Base-by-base conservation (phyloP, 2,888 invertebrate genomes). In the Ischnus inquisitorius region DNA sequence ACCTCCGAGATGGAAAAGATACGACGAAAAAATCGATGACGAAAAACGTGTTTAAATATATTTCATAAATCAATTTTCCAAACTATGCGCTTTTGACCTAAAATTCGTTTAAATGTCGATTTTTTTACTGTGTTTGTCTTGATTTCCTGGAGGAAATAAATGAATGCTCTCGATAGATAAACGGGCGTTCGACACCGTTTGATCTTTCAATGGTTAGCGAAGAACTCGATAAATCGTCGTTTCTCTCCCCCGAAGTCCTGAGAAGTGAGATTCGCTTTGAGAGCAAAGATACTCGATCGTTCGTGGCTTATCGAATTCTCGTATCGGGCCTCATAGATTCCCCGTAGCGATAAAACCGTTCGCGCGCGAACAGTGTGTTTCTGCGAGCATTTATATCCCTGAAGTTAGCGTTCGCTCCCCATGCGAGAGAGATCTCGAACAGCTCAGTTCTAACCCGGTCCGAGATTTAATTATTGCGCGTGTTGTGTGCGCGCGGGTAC, bases 401-500 rank as follows among this genome's bases (percentile, higher is more conserved):
- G 28, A 57, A 71, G 25, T 57, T 72, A 43, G 74, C 48, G 28
- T 72, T 72, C 43, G 1, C 43, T 34, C 60, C 62, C 60, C 2
- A 22, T 2, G 43, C 6, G 41, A 57, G 69, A 41, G 28, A 4
- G 60, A 60, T 22, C 25, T 5, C 22, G 39, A 10, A 22, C 5
- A 57, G 5, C 54, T n/a, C 39, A 39, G 22, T 72, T 39, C 19
- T 41, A 71, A 54, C 65, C 41, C 48, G 25, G 39, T 41, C 25
- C 57, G 39, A 48, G 69, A 57, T 71, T 76, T 71, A 76, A 81
- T 81, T 76, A 81, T 71, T 64, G 71, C 71, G 79, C 57, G 19
- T 71, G 34, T 64, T 74, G 12, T 34, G 65, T 39, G 54, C 43
- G 54, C 43, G 25, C 43, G 57, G 48, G n/a, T 43, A 22, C 54